phyloP scores from a whole-genome alignment of 2,113 vertebrate genomes.

The Xyliphius kryptos region DNA sequence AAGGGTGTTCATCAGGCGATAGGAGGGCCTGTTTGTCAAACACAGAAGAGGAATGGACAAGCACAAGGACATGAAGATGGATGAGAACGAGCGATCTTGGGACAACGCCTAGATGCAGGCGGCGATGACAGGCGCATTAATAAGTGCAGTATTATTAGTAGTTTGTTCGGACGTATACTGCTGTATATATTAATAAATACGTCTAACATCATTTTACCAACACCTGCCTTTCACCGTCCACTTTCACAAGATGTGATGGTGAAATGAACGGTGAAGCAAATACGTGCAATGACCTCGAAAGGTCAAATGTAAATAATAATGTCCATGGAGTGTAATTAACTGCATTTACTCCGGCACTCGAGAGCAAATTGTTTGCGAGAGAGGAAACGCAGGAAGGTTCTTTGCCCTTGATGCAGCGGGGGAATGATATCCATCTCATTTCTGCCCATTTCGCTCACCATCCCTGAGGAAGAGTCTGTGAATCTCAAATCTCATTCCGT shows the following conservation, averaged over 20 bases:
- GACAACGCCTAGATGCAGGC: neutral
- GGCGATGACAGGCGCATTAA: neutral
- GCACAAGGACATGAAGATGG: conserved; percentile 5
- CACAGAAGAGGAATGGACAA: conserved; percentile 18
- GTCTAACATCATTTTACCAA: neutral
- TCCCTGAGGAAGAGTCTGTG: conserved; percentile 4
- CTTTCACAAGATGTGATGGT: neutral
- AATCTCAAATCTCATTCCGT: conserved; percentile 6
- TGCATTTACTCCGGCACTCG: neutral
- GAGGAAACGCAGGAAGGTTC: neutral
- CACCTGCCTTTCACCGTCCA: neutral
- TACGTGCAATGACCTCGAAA: neutral
- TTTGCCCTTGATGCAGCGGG: conserved; percentile 14
- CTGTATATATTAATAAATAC: too few species aligned
- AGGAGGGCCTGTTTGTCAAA: conserved; percentile 3
- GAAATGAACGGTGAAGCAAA: too few species aligned
- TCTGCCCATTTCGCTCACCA: conserved; percentile 1
- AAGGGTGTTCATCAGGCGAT: conserved; percentile 23
- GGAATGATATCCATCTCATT: conserved; percentile 15
- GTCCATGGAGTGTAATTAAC: conserved; percentile 11
- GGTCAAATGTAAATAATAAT: neutral
- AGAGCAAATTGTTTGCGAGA: conserved; percentile 14
- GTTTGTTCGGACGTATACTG: neutral
- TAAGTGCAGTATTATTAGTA: neutral
- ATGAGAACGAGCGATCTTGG: conserved; percentile 2